Conservation (phyloP, 2,113 vertebrate genomes). For the Melanerpes aurifrons region DNA sequence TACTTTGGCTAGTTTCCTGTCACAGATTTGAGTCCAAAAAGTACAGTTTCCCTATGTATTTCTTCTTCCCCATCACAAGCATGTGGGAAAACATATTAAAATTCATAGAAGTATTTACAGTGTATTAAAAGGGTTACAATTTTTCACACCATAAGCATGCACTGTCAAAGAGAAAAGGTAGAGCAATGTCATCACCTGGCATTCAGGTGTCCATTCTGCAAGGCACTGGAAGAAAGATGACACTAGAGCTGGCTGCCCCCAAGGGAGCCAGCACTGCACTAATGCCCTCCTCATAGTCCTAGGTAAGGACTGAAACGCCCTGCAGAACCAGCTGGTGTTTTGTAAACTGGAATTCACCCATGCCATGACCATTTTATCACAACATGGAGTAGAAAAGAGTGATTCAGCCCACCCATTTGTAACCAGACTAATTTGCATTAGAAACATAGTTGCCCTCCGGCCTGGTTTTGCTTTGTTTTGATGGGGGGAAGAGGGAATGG, state of each 20-base stretch:
- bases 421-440: neutral
- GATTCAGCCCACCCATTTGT: neutral
- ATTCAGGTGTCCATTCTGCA: neutral
- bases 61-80: neutral
- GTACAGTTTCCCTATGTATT: neutral
- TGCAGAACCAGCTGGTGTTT: neutral
- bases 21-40: neutral
- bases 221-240: neutral
- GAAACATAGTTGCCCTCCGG: neutral
- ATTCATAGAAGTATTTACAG: neutral
- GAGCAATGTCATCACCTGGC: neutral
- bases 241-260: neutral
- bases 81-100: neutral
- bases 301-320: neutral
- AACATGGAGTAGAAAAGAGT: neutral
- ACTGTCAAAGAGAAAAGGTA: neutral
- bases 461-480: no score
- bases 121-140: neutral
- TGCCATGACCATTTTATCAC: neutral
- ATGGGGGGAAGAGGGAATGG: no score
- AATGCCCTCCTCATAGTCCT: neutral
- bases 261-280: neutral
- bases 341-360: neutral
- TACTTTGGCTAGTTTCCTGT: neutral
- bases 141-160: conserved; percentile 6